Percentiles rank a stretch among this genome's conserved stretches.
Evolutionary conservation across 37 sponge, comb jelly and placozoan genomes (phyloP).

Genomic region (Beroe forskalii): DNA sequence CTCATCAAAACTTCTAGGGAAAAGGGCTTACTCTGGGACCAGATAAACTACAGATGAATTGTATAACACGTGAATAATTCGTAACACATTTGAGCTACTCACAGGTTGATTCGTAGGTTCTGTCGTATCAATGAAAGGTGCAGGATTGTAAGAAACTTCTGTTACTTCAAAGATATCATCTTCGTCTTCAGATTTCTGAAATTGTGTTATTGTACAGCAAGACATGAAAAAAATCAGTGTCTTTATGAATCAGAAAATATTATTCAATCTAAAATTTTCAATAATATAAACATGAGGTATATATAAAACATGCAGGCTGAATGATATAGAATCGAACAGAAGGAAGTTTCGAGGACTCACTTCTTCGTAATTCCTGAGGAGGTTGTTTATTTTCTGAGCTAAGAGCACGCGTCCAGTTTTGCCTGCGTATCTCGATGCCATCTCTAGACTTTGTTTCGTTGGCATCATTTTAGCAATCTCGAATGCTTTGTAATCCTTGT

Average conservation of each 20-base stretch:
- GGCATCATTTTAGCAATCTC: conserved; percentile 65
- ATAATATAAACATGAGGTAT: no score
- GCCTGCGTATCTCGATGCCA: conserved; percentile 46
- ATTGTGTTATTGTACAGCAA: no score
- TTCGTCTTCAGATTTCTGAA: conserved; percentile 23
- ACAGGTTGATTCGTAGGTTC: neutral
- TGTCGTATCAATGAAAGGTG: neutral
- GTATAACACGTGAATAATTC: no score
- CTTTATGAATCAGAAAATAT: no score
- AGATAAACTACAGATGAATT: no score
- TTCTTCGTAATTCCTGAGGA: conserved; percentile 46
- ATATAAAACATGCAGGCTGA: no score
- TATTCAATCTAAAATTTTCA: no score
- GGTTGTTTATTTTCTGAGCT: conserved; percentile 40
- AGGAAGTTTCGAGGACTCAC: neutral
- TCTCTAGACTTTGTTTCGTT: conserved; percentile 38
- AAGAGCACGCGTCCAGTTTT: conserved; percentile 21
- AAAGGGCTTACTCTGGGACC: no score
- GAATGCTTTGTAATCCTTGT: conserved; percentile 53
- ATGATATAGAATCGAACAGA: no score
- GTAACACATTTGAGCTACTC: no score
- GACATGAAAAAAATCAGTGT: no score
- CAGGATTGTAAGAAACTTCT: conserved; percentile 38
- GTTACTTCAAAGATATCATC: conserved; percentile 25
- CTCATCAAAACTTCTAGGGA: no score